Base-by-base conservation (phyloP, 1,140 invertebrate genomes). In the Trachymyrmex septentrionalis region DNA sequence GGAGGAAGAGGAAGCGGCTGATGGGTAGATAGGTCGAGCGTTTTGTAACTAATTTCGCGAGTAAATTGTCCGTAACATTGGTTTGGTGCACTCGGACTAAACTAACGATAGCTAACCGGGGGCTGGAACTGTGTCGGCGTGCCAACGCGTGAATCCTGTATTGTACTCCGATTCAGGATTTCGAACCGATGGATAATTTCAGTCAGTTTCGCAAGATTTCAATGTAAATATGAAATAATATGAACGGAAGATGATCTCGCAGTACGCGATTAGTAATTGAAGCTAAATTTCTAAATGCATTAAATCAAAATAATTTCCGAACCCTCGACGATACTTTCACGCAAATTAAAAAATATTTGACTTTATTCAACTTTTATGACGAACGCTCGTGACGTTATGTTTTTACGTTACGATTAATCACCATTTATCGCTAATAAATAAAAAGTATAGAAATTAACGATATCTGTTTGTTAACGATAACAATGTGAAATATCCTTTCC, bases 11-110 rank as follows among this genome's bases (percentile, higher is more conserved):
- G 95, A 95, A 95, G 94, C 94, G 93, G 90, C 94, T 95, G 95
- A 95, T 95, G 94, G 93, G 94, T 92, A 94, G 94, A 95, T 95
- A 95, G 94, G 93, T 94, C 93, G 93, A 92, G 86, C 93, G 92
- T 95, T 95, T 95, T 94, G 94, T 94, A 95, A 94, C 94, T 94
- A 95, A 95, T 95, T 95, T 95, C 91, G 92, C 90, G 94, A 94
- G 94, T 95, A 95, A 95, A 95, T 95, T 95, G 94, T 93, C 94
- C 94, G 95, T 94, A 95, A 95, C 95, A 95, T 95, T 95, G 92
- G 93, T 92, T 94, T 92, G 93, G 92, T 93, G 92, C 90, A 92
- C 87, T 92, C 66, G 86, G 80, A 86, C 84, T 90, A 88, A 92
- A 91, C 80, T 89, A 90, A 82, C 92, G 90, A 81, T 63, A 81